Base-by-base conservation (phyloP, 2,113 vertebrate species). In the Otus sunia region DNA sequence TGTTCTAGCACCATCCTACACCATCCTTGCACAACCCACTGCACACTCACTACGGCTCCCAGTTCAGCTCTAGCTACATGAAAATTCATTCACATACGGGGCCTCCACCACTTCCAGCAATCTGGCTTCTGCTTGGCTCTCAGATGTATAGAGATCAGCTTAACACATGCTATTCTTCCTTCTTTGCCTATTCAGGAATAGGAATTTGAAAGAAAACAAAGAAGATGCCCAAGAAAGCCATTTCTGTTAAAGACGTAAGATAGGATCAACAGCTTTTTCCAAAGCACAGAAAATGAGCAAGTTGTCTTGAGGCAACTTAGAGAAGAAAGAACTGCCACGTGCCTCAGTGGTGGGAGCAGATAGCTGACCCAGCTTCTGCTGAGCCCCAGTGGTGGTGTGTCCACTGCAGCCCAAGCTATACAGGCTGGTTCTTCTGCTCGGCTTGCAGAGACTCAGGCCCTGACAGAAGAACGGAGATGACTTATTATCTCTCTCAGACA, bases 321-420 rank as follows among this genome's bases (percentile, higher is more conserved):
- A 72, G 63, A 60, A 18, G 25, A 23, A 71, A 55, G 56, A 91
- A 39, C 6, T 52, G 39, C 11, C 73, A 80, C 0, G 1, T 53
- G 47, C 39, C 73, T 37, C 59, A 64, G 16, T 59, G 68, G 13
- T 49, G 45, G 15, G 34, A 37, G 39, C 34, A 45, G 25, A 43
- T 12, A 50, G 84, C 3, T 34, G 55, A 34, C 21, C 26, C 63
- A 62, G 6, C 22, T 69, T 29, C 25, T 41, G 25, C 27, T 14
- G 27, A 91, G 56, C 14, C 12, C 14, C 17, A n/a, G 34, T 0
- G 0, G 7, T 41, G 34, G 1, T 62, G 15, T 15, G 29, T 81
- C 52, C n/a, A 32, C 12, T 72, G 41, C 41, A 66, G 53, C 11
- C 74, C 26, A n/a, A 52, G 27, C 15, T 52, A 12, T 15, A 50